Conservation (phyloP, 2,113 vertebrate species). For the Trematocara marginatum region DNA sequence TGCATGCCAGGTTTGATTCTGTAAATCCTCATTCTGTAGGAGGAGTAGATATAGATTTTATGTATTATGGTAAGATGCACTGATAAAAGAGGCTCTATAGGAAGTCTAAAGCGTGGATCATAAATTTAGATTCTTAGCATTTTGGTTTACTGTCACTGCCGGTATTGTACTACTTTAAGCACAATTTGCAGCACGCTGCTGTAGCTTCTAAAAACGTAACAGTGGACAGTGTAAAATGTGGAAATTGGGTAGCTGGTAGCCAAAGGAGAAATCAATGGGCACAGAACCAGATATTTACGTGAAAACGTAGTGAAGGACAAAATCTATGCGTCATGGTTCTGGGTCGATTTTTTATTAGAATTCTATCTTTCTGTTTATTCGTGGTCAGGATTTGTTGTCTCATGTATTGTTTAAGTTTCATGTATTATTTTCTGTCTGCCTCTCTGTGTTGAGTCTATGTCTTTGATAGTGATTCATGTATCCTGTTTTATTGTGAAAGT, state of each 20-base stretch:
- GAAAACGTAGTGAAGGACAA: not conserved
- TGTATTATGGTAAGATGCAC: not conserved
- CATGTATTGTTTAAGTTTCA: no score
- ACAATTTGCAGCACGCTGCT: not conserved
- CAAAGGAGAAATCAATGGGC: not conserved
- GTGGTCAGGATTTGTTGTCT: no score
- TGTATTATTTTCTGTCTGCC: no score
- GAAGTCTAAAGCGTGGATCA: not conserved
- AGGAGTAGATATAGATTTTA: not conserved
- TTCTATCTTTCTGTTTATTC: no score
- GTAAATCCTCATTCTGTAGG: not conserved
- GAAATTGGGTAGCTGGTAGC: not conserved
- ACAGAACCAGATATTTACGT: not conserved
- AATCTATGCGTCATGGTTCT: accelerated
- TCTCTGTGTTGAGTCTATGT: no score
- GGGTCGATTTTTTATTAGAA: no score
- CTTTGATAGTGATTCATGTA: no score
- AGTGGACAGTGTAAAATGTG: not conserved
- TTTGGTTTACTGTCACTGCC: not conserved
- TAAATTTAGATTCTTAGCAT: not conserved
- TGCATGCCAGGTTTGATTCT: not conserved
- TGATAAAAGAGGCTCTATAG: not conserved
- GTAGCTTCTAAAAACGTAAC: not conserved
- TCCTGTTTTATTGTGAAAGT: no score
- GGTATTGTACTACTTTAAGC: not conserved